These are phyloP conservation scores for Euwallacea similis DNA, from an alignment of 1,140 invertebrate species.

Conservation along the genomic window DNA sequence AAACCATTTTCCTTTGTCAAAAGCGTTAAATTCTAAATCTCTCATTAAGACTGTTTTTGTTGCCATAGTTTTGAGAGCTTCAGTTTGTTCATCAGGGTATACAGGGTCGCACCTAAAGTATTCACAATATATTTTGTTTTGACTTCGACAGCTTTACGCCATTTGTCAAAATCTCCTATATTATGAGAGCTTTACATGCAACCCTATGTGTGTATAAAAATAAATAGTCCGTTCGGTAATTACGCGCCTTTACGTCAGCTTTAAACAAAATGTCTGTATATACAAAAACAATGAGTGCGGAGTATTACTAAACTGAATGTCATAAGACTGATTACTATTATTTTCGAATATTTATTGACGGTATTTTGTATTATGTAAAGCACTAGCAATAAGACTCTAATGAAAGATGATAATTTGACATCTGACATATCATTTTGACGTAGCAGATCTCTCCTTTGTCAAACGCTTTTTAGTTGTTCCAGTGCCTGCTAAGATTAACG, in stretches of 20 bases:
- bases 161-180: no score
- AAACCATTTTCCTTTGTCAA: slow-evolving; percentile 16
- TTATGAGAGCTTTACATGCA: no score
- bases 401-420: no score
- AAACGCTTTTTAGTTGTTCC: no score
- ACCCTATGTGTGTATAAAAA: no score
- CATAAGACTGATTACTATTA: slow-evolving; percentile 8
- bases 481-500: no score
- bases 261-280: background rate
- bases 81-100: slow-evolving; percentile 2
- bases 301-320: background rate
- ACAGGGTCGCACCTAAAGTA: background rate
- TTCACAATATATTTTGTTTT: background rate
- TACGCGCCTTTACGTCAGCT: background rate
- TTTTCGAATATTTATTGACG: background rate
- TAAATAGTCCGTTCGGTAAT: background rate
- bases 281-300: no score
- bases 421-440: no score
- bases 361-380: background rate
- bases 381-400: no score
- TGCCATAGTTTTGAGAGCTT: background rate
- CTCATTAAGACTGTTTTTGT: background rate
- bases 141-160: background rate
- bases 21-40: background rate
- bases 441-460: no score